These are phyloP conservation scores for Brachyopa scutellaris DNA, from an alignment of 2,888 invertebrate species.

Conservation along the genomic window DNA sequence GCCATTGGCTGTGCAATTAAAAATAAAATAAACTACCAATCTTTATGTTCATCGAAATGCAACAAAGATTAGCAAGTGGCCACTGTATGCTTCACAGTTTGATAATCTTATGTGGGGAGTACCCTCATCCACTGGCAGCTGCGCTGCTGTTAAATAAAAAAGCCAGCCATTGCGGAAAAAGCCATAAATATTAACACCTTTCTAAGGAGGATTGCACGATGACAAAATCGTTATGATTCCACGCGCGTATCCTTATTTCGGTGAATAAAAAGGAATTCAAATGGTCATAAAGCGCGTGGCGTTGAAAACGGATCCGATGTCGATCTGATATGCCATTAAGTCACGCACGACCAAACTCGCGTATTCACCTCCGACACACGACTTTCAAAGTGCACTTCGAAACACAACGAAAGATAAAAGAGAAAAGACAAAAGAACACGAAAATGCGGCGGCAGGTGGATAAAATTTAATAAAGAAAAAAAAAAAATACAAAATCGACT, in stretches of 20 bases:
- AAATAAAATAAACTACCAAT: slow-evolving; percentile 15
- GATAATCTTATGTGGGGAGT: not conserved
- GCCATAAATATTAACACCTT: slow-evolving; percentile 18
- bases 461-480: not conserved
- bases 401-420: slow-evolving; percentile 5
- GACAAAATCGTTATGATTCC: not conserved
- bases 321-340: slow-evolving; percentile 45
- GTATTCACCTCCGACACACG: slow-evolving; percentile 44
- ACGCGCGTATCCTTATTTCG: slow-evolving; percentile 19
- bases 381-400: slow-evolving; percentile 28
- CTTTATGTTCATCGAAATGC: slow-evolving; percentile 27
- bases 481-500: slow-evolving; percentile 14
- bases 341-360: slow-evolving; percentile 65
- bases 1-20: slow-evolving; percentile 9
- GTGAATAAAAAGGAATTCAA: slow-evolving; percentile 16
- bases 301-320: slow-evolving; percentile 49
- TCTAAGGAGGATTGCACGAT: not conserved
- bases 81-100: slow-evolving; percentile 21
- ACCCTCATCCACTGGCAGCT: slow-evolving; percentile 22
- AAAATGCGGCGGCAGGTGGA: slow-evolving; percentile 49
- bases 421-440: slow-evolving; percentile 9
- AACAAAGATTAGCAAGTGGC: not conserved
- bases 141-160: not conserved
- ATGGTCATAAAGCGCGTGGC: slow-evolving; percentile 17
- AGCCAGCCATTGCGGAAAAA: slow-evolving; percentile 5